phyloP scores from a whole-genome alignment of 2,888 invertebrate genomes.

The Periphyllus acericola region DNA sequence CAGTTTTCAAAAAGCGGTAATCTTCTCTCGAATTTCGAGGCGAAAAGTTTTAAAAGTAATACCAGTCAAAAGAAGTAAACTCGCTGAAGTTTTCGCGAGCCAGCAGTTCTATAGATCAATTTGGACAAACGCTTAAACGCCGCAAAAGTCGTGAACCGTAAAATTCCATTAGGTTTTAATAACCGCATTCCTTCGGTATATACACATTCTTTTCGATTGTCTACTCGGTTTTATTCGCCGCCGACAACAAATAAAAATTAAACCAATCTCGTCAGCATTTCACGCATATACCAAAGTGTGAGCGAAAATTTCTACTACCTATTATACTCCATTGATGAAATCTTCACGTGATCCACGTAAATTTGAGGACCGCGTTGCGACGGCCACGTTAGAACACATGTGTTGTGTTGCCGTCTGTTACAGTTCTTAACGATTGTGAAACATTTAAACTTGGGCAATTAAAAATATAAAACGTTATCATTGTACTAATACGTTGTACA shows the following conservation, averaged over 20 bases:
- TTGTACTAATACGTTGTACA: background rate
- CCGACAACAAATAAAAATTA: conserved; percentile 33
- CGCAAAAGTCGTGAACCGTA: conserved; percentile 44
- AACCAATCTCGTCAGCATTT: background rate
- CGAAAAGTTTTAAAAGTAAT: conserved; percentile 43
- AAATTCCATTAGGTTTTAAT: conserved; percentile 54
- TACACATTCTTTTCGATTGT: conserved; percentile 45
- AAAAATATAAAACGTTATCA: conserved; percentile 13
- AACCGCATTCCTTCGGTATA: conserved; percentile 48
- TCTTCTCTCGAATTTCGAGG: conserved; percentile 34
- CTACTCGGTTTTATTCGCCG: background rate
- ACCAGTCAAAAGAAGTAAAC: conserved; percentile 40
- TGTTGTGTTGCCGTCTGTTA: no score
- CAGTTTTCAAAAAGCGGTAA: conserved; percentile 38
- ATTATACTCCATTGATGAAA: background rate
- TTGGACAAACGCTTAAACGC: conserved; percentile 32
- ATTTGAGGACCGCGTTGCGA: no score
- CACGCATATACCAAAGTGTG: background rate
- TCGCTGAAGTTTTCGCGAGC: conserved; percentile 24
- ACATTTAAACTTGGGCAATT: background rate
- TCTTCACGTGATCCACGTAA: background rate
- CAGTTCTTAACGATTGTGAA: no score
- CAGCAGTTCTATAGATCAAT: conserved; percentile 33
- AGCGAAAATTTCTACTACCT: background rate
- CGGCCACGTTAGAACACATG: no score